Conservation (phyloP, 2,888 invertebrate species). For the Eilema griseolum region DNA sequence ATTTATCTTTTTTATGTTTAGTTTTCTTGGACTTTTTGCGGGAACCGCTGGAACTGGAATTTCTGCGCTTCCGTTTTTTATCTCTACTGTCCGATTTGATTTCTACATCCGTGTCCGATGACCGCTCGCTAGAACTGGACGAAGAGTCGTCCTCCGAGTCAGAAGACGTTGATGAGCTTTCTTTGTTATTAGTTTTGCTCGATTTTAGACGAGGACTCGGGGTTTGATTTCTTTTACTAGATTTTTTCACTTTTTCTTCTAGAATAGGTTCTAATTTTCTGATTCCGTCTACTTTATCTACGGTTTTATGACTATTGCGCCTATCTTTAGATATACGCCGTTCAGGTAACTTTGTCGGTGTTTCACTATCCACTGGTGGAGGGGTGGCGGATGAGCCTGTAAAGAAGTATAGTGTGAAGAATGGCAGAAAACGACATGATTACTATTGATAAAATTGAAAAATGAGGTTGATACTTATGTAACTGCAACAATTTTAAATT, state of each 20-base stretch:
- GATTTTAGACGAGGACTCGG: conserved; percentile 68
- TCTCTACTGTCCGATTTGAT: conserved; percentile 60
- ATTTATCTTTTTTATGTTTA: conserved; percentile 67
- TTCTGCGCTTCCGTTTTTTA: conserved; percentile 75
- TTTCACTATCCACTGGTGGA: conserved; percentile 72
- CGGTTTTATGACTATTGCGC: conserved; percentile 67
- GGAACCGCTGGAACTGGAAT: conserved; percentile 70
- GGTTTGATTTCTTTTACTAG: conserved; percentile 67
- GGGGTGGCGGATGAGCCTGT: conserved; percentile 78
- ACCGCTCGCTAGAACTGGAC: conserved; percentile 64
- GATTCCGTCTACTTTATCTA: conserved; percentile 68
- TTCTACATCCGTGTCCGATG: conserved; percentile 67
- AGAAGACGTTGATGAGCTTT: conserved; percentile 74
- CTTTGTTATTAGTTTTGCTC: conserved; percentile 70
- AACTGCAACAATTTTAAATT: too few relatives aligned
- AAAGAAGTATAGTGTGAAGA: conserved; percentile 17
- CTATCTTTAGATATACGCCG: conserved; percentile 72
- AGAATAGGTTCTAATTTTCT: conserved; percentile 70
- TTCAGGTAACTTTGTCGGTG: conserved; percentile 73
- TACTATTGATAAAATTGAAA: neutral
- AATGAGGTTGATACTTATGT: neutral
- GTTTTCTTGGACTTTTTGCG: conserved; percentile 68
- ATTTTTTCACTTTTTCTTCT: conserved; percentile 73
- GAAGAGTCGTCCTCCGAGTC: conserved; percentile 76
- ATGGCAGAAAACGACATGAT: neutral